Percentiles rank a stretch among this genome's conserved stretches.
phyloP scores from a whole-genome alignment of 2,888 invertebrate genomes.

The Amorpha juglandis region DNA sequence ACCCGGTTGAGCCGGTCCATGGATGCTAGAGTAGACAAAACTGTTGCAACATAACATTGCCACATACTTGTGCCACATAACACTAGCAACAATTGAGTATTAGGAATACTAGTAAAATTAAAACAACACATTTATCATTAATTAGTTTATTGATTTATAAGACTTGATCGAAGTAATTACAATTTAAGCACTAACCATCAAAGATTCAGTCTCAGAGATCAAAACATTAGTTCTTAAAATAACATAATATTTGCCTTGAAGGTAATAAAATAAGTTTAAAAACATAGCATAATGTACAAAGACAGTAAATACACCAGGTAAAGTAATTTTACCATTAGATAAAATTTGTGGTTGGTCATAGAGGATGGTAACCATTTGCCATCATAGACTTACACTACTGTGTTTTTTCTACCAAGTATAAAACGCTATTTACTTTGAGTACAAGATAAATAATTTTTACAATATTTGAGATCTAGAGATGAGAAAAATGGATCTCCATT shows the following conservation, averaged over 20 bases:
- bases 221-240: conserved; percentile 17
- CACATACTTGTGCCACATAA: too few relatives aligned
- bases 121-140: background rate
- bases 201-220: conserved; percentile 45
- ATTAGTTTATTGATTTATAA: conserved; percentile 10
- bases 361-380: too few relatives aligned
- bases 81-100: too few relatives aligned
- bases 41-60: too few relatives aligned
- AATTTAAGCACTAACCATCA: conserved; percentile 46
- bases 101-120: background rate
- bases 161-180: conserved; percentile 29
- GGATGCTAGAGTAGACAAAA: too few relatives aligned
- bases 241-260: background rate
- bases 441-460: background rate
- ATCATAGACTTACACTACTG: too few relatives aligned
- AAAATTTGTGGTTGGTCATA: too few relatives aligned
- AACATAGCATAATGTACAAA: too few relatives aligned
- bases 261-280: background rate
- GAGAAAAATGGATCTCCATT: background rate
- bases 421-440: too few relatives aligned
- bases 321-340: too few relatives aligned
- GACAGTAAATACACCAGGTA: too few relatives aligned
- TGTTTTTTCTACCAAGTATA: background rate
- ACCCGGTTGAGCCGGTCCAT: too few relatives aligned
- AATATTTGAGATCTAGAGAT: background rate